A percentile compares a stretch with the other conserved stretches of the same genome.
These are phyloP conservation scores for Labeo rohita DNA, from an alignment of 2,113 vertebrate species.

Conservation along the genomic window DNA sequence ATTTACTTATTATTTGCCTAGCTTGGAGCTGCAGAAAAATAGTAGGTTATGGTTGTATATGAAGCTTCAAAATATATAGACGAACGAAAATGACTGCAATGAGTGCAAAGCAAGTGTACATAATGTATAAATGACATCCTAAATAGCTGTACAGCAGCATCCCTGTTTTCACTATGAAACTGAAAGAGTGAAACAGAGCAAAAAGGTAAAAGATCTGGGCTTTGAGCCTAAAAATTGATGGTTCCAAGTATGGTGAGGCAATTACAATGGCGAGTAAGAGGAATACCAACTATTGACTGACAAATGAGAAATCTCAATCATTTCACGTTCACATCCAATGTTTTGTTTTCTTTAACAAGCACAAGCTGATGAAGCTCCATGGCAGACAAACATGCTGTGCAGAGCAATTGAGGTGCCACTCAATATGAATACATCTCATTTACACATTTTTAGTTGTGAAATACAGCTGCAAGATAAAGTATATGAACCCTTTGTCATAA, in stretches of 20 bases:
- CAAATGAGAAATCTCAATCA: background rate
- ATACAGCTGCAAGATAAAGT: background rate
- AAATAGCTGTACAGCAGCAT: background rate
- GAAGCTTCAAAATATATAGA: background rate
- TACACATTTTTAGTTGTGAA: background rate
- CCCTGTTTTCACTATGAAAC: background rate
- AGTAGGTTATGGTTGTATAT: background rate
- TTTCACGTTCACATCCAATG: background rate
- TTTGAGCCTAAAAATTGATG: background rate
- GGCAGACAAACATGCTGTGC: background rate
- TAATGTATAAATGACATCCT: background rate
- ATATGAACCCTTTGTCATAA: background rate
- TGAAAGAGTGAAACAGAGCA: background rate
- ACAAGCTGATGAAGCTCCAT: background rate
- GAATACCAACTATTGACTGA: background rate
- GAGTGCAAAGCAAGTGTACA: background rate
- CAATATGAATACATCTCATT: constrained; percentile 17
- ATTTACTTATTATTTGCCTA: background rate
- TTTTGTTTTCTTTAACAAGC: background rate
- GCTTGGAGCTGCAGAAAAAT: background rate
- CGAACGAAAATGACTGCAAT: background rate
- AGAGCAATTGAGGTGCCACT: background rate
- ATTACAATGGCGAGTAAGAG: background rate
- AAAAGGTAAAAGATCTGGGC: background rate
- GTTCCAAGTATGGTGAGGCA: background rate